A percentile compares a stretch with the other conserved stretches of the same genome.
Conservation (phyloP, 2,888 invertebrate species). For the Hermaeophaga mercurialis region DNA sequence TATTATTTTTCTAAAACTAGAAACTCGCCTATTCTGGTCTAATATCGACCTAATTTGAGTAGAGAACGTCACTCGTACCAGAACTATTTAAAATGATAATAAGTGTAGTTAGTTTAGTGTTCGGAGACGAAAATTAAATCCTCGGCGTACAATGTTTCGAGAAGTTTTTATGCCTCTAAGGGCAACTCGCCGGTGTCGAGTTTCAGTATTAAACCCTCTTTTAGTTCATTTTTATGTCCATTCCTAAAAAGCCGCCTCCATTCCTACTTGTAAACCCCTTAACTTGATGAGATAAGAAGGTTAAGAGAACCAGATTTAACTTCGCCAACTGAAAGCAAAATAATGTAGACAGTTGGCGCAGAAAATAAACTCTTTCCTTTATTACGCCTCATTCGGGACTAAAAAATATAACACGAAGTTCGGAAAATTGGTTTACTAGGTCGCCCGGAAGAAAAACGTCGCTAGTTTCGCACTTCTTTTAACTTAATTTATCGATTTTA, state of each 20-base stretch:
- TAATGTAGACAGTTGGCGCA: slow-evolving; percentile 16
- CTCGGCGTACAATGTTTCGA: slow-evolving; percentile 2
- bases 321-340: slow-evolving; percentile 24
- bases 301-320: slow-evolving; percentile 31
- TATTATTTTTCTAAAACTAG: no score
- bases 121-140: no score
- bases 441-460: no score
- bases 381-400: neutral
- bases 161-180: slow-evolving; percentile 18
- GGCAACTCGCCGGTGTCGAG: slow-evolving; percentile 1
- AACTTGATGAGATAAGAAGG: slow-evolving; percentile 32
- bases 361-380: slow-evolving; percentile 20
- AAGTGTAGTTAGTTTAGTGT: no score
- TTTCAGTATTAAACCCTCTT: slow-evolving; percentile 10
- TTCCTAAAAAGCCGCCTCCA: slow-evolving; percentile 20
- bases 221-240: slow-evolving; percentile 24
- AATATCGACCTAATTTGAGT: no score
- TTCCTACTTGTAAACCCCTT: slow-evolving; percentile 29
- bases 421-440: no score
- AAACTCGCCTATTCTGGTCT: no score
- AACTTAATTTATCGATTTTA: no score
- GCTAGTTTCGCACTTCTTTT: no score
- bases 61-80: no score
- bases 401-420: no score
- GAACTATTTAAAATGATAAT: no score